phyloP scores from a whole-genome alignment of 53 echinoderm and acorn worm genomes.

The Actinopyga echinites region DNA sequence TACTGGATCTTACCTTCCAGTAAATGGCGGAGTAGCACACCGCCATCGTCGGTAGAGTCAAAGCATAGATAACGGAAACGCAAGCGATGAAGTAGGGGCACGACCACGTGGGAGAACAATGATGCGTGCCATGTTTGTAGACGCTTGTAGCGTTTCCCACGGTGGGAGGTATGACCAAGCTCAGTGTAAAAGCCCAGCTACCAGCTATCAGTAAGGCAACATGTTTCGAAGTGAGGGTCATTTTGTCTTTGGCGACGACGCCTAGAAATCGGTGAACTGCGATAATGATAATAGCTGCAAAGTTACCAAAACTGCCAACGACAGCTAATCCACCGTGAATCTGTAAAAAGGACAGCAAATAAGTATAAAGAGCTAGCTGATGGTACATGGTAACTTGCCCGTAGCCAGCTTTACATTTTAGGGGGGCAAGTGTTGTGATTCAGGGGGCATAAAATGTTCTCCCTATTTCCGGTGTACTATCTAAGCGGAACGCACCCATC shows the following conservation, averaged over 20 bases:
- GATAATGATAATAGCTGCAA: background rate
- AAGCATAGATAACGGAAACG: background rate
- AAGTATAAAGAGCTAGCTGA: no score
- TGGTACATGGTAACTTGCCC: no score
- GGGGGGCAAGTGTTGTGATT: no score
- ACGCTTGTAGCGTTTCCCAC: background rate
- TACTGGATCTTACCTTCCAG: background rate
- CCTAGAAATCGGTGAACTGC: background rate
- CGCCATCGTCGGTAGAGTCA: background rate
- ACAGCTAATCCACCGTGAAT: background rate
- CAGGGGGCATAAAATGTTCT: no score
- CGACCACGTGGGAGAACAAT: background rate
- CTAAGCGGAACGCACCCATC: no score
- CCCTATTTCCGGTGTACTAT: no score
- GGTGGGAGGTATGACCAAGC: background rate
- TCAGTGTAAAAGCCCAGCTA: background rate
- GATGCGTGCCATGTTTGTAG: background rate
- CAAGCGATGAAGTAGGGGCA: background rate
- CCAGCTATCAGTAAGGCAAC: background rate
- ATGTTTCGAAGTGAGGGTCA: background rate
- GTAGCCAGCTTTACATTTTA: no score
- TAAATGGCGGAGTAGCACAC: background rate
- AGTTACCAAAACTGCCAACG: background rate
- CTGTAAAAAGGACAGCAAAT: background rate
- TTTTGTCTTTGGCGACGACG: background rate